These are phyloP conservation scores for Stegastes partitus DNA, from an alignment of 2,113 vertebrate genomes.

Conservation along the genomic window DNA sequence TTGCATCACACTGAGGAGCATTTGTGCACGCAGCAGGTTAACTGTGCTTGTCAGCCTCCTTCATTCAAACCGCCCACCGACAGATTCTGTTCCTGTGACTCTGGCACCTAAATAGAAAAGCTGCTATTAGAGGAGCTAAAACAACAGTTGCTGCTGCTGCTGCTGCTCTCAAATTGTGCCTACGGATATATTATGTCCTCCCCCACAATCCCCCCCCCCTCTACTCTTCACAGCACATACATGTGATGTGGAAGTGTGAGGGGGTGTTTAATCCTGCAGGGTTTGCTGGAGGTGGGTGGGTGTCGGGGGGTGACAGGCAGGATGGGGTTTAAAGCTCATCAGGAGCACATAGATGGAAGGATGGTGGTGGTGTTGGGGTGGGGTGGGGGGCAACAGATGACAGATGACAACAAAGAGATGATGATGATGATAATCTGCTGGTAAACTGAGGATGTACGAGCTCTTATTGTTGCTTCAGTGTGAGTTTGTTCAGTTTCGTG, in stretches of 20 bases:
- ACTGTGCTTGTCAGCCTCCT: constrained; percentile 65
- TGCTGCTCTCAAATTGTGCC: constrained; percentile 58
- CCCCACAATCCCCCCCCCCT: constrained; percentile 22
- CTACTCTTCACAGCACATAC: constrained; percentile 8
- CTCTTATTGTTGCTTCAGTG: neutral
- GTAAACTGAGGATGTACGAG: constrained; percentile 37
- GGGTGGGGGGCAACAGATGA: constrained; percentile 45
- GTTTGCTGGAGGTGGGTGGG: constrained; percentile 55
- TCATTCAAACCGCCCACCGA: constrained; percentile 78
- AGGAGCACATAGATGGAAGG: constrained; percentile 48
- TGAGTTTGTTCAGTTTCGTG: neutral
- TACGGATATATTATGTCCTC: constrained; percentile 54
- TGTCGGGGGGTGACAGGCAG: constrained; percentile 49
- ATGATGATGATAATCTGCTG: constrained; percentile 61
- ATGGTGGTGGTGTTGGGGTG: neutral
- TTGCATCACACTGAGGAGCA: constrained; percentile 50
- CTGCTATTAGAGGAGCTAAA: constrained; percentile 74
- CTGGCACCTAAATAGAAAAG: constrained; percentile 76
- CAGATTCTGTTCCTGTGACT: constrained; percentile 81
- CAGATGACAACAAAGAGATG: constrained; percentile 65
- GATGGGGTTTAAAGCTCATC: constrained; percentile 45
- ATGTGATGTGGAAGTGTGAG: constrained; percentile 48
- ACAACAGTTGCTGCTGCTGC: constrained; percentile 74
- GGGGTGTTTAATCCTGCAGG: constrained; percentile 70
- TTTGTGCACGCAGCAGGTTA: constrained; percentile 77